phyloP scores from a whole-genome alignment of 2,797 vertebrate genomes.

The Setipinna tenuifilis region DNA sequence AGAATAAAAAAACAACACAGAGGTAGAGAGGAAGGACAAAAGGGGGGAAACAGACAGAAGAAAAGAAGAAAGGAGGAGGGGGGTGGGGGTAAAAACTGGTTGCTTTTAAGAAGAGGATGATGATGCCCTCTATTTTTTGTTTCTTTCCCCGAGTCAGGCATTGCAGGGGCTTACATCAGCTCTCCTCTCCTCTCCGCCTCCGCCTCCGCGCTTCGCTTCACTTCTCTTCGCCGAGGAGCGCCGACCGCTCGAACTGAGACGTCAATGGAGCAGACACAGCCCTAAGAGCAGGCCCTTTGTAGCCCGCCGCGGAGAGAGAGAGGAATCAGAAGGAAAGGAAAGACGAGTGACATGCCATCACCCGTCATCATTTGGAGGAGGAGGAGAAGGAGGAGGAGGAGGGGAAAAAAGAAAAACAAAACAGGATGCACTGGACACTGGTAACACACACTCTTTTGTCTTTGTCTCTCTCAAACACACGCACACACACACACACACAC shows the following conservation, averaged over 20 bases:
- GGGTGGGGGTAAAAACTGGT: neutral
- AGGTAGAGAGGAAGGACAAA: neutral
- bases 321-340: neutral
- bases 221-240: neutral
- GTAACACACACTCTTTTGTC: neutral
- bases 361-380: neutral
- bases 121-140: neutral
- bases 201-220: neutral
- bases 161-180: slow-evolving; percentile 15
- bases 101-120: neutral
- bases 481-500: neutral
- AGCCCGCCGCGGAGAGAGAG: neutral
- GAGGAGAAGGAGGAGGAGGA: too few species aligned
- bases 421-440: neutral
- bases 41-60: neutral
- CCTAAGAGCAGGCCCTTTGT: neutral
- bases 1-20: neutral
- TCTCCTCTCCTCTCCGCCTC: neutral
- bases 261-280: neutral
- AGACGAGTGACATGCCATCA: neutral
- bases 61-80: neutral
- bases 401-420: neutral
- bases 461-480: neutral
- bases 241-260: neutral
- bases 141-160: neutral